Conservation (phyloP, 2,888 invertebrate genomes). For the Anoplius nigerrimus region DNA sequence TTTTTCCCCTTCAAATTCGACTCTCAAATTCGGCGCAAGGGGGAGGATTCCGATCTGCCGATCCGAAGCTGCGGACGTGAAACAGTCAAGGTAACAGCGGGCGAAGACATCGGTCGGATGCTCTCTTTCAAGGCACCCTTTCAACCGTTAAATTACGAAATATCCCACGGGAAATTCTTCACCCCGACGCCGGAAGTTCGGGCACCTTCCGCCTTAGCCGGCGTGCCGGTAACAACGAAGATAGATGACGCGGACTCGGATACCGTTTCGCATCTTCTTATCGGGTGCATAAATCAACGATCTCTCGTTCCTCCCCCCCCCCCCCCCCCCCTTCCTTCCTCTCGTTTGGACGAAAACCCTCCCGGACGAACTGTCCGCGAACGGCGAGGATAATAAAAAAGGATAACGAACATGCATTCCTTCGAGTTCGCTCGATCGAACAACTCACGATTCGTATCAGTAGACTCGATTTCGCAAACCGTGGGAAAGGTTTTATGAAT, state of each 20-base stretch:
- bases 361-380: too few species aligned
- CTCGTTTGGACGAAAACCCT: not conserved
- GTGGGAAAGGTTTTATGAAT: too few species aligned
- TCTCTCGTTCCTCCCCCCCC: conserved; percentile 3
- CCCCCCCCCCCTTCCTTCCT: not conserved
- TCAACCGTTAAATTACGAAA: conserved; percentile 63
- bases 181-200: conserved; percentile 48
- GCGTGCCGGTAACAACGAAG: conserved; percentile 49
- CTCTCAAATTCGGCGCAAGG: too few species aligned
- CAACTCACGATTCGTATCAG: too few species aligned
- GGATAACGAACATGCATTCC: too few species aligned
- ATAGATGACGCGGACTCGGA: conserved; percentile 50
- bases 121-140: conserved; percentile 31
- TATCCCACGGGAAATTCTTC: conserved; percentile 66
- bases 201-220: conserved; percentile 29
- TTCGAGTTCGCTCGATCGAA: too few species aligned
- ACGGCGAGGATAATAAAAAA: too few species aligned
- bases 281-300: conserved; percentile 54
- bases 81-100: conserved; percentile 5
- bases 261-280: conserved; percentile 49
- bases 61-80: conserved; percentile 10
- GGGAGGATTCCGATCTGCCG: too few species aligned
- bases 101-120: conserved; percentile 18
- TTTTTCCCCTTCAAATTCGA: too few species aligned
- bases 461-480: too few species aligned